Evolutionary conservation across 1,140 invertebrate species (phyloP), one percentile per base, ranked within the genome.

Genomic region (Olivierus martensii): DNA sequence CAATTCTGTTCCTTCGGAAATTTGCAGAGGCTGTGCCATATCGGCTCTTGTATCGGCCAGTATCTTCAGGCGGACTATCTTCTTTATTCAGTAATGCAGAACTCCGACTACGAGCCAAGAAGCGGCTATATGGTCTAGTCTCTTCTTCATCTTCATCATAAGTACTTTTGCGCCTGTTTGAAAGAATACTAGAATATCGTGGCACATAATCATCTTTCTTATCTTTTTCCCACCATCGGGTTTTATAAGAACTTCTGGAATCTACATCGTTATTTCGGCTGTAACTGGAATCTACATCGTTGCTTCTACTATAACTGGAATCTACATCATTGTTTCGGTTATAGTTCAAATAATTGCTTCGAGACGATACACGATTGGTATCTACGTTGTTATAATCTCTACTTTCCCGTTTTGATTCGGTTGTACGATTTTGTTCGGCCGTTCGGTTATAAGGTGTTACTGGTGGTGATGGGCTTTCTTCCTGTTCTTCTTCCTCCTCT

Each of bases 61-160:
- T 45, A 14, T 18, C 36, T 47, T 47, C 45, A 0, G 52, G 47
- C 7, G 58, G 43, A n/a, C 41, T 39, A 9, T 54, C 51, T 18
- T 52, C 18, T 2, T 9, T 12, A 14, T 39, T n/a, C 2, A 35
- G 47, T 3, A 57, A 39, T 34, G 49, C 51, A 7, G 55, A 52
- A 7, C 55, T 44, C 4, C 55, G 46, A 9, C 51, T 28, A 14
- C 14, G 6, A 0, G 47, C 37, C 22, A 53, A 42, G n/a, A 50
- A 28, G 3, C 55, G 22, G 36, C 46, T 51, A 43, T 53, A 53
- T 5, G 46, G 36, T 5, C 47, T 39, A 0, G 22, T 42, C 1
- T 49, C 51, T 3, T 37, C 58, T 43, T 59, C 58, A 11, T 58
- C 51, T 14, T 60, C 59, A 4, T 41, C 36, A 5, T 37, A 17